A percentile compares a stretch with the other conserved stretches of the same genome.
phyloP scores from a whole-genome alignment of 2,888 invertebrate species.

The Tiphia femorata region DNA sequence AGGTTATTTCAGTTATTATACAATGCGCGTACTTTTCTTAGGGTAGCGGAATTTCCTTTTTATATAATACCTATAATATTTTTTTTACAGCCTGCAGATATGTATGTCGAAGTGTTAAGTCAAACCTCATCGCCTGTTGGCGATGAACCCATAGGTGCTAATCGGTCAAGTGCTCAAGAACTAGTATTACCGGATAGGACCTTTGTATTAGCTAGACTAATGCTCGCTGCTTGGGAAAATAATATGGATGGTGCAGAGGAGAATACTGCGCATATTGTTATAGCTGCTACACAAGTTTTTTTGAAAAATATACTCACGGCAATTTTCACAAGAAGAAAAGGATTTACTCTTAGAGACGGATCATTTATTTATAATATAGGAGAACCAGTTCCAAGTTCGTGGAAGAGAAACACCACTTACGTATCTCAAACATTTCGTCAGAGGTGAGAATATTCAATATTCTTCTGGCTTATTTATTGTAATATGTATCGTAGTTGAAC shows the following conservation, averaged over 20 bases:
- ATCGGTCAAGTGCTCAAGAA: conserved; percentile 79
- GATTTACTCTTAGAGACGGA: conserved; percentile 81
- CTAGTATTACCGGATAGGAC: conserved; percentile 87
- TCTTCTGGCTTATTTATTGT: too few species aligned
- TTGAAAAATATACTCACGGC: conserved; percentile 86
- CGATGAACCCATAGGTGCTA: conserved; percentile 68
- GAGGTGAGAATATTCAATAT: too few species aligned
- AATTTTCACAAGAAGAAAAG: conserved; percentile 84
- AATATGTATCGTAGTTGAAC: too few species aligned
- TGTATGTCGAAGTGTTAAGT: conserved; percentile 63
- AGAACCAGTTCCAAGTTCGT: conserved; percentile 83
- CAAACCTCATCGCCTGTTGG: conserved; percentile 64
- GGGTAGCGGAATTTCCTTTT: too few species aligned
- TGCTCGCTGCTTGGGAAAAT: conserved; percentile 90
- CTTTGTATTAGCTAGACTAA: conserved; percentile 84
- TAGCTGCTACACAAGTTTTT: conserved; percentile 84
- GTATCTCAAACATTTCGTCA: conserved; percentile 72
- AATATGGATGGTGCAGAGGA: conserved; percentile 89
- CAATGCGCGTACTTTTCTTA: too few species aligned
- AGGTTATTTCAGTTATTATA: too few species aligned
- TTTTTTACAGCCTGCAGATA: conserved; percentile 62
- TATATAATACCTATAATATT: neutral
- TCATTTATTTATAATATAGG: conserved; percentile 86
- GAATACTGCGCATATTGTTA: conserved; percentile 84
- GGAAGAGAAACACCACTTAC: conserved; percentile 80